Percentiles rank a stretch among this genome's conserved stretches.
Conservation (phyloP, 92 coral and sea anemone species). For the Ricordea florida region DNA sequence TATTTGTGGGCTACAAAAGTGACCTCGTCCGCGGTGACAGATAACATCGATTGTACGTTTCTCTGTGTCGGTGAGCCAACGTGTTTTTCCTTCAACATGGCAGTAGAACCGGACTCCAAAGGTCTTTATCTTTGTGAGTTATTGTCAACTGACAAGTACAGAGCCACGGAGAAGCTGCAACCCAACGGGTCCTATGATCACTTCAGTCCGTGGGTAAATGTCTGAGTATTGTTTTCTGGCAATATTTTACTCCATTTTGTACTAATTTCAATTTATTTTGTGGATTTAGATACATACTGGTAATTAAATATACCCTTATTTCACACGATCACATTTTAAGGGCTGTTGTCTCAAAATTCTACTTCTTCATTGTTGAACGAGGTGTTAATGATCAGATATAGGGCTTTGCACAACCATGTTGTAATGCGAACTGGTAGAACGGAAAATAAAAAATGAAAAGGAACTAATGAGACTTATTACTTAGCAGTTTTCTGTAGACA, state of each 20-base stretch:
- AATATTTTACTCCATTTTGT: neutral
- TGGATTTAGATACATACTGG: too few relatives aligned
- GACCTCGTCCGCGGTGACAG: neutral
- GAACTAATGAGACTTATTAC: too few relatives aligned
- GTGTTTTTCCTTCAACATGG: constrained; percentile 17
- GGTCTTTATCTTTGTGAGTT: neutral
- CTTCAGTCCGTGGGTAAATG: constrained; percentile 25
- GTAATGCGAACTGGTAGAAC: too few relatives aligned
- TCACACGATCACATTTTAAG: too few relatives aligned
- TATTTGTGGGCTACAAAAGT: neutral
- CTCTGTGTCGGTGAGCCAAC: neutral
- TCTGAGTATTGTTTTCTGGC: too few relatives aligned
- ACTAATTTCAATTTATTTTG: neutral
- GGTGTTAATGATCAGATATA: too few relatives aligned
- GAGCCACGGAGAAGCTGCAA: neutral
- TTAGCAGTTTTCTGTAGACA: too few relatives aligned
- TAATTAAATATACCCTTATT: too few relatives aligned
- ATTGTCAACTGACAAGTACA: constrained; percentile 11
- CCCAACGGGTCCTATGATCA: neutral
- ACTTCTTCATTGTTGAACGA: too few relatives aligned
- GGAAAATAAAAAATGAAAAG: too few relatives aligned
- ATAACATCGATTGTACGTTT: neutral
- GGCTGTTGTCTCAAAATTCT: too few relatives aligned
- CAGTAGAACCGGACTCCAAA: neutral
- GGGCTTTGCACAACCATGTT: too few relatives aligned